Conservation (phyloP, 64 coral and sea anemone species). For the Porites lutea region DNA sequence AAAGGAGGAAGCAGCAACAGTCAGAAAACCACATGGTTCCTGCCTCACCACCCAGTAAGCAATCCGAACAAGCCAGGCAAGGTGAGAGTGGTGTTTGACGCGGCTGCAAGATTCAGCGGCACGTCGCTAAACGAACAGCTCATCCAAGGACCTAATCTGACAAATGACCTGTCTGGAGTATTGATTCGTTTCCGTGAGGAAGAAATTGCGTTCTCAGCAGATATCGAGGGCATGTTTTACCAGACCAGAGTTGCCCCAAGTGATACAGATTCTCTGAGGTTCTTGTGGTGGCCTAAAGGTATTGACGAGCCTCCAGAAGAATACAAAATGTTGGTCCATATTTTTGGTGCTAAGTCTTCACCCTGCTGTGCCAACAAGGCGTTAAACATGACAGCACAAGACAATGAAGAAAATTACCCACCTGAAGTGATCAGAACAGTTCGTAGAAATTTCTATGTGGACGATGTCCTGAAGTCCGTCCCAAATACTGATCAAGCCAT, state of each 20-base stretch:
- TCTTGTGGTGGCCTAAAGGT: slow-evolving; percentile 23
- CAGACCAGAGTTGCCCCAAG: slow-evolving; percentile 18
- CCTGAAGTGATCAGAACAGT: neutral
- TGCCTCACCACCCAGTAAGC: slow-evolving; percentile 23
- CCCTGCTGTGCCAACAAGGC: slow-evolving; percentile 45
- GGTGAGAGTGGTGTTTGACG: slow-evolving; percentile 17
- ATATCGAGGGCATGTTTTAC: slow-evolving; percentile 55
- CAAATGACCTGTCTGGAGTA: slow-evolving; percentile 10
- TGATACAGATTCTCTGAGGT: slow-evolving; percentile 28
- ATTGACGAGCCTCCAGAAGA: neutral
- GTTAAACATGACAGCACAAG: slow-evolving; percentile 25
- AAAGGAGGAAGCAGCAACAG: slow-evolving; percentile 24
- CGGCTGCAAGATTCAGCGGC: slow-evolving; percentile 5
- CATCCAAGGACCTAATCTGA: slow-evolving; percentile 21
- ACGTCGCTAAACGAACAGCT: slow-evolving; percentile 39
- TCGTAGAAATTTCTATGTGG: slow-evolving; percentile 57
- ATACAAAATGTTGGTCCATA: slow-evolving; percentile 47
- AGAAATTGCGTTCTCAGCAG: slow-evolving; percentile 29
- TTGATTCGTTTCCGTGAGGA: slow-evolving; percentile 54
- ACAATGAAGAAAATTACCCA: slow-evolving; percentile 5
- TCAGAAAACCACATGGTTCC: slow-evolving; percentile 19
- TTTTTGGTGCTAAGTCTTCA: slow-evolving; percentile 42
- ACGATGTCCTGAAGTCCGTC: slow-evolving; percentile 37
- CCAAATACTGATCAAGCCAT: neutral
- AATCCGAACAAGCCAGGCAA: slow-evolving; percentile 30